Conservation (phyloP, 2,888 invertebrate genomes). For the Limnephilus marmoratus region DNA sequence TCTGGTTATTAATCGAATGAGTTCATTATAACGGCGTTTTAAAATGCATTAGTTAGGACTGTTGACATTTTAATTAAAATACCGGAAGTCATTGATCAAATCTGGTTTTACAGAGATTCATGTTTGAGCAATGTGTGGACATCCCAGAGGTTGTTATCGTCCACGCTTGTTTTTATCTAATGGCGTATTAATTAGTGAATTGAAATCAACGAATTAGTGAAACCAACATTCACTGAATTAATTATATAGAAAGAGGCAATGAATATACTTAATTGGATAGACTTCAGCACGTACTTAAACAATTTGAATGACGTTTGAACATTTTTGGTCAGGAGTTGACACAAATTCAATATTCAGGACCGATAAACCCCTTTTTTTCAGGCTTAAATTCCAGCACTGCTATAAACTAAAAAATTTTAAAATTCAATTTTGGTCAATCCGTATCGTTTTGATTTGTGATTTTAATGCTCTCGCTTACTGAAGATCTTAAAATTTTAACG, state of each 20-base stretch:
- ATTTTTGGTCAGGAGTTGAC: neutral
- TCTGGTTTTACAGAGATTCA: neutral
- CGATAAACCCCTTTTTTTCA: neutral
- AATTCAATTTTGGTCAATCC: neutral
- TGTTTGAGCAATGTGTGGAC: neutral
- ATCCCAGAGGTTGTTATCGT: neutral
- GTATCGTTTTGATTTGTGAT: no score
- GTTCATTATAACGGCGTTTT: neutral
- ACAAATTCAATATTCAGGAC: neutral
- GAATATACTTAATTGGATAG: neutral
- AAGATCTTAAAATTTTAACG: no score
- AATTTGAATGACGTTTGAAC: neutral
- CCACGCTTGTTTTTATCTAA: constrained; percentile 10
- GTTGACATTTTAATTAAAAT: neutral
- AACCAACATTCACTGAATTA: constrained; percentile 16
- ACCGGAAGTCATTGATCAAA: neutral
- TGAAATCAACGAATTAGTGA: neutral
- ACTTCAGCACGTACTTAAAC: neutral
- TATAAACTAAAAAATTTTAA: no score
- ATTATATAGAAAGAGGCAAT: neutral
- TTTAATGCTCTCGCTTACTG: no score
- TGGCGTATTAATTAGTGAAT: neutral
- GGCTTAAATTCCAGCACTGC: no score
- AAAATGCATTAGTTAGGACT: neutral
- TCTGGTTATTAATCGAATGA: neutral